A percentile compares a stretch with the other conserved stretches of the same genome.
Evolutionary conservation across 1,140 invertebrate species (phyloP).

Genomic region (Nautilus pompilius): DNA sequence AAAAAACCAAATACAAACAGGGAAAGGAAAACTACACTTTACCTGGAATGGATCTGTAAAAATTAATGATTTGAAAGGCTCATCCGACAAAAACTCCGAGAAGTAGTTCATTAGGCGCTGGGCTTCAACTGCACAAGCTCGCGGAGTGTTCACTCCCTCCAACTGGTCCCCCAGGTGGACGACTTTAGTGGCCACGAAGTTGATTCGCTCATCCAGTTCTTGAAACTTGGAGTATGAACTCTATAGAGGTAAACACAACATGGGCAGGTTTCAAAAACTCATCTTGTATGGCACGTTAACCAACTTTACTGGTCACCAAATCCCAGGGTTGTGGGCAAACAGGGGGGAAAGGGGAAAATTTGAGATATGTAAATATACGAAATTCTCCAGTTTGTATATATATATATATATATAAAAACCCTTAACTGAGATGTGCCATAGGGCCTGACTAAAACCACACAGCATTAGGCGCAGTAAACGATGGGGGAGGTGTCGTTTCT

Average conservation of each 20-base stretch:
- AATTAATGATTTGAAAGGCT: conserved; percentile 78
- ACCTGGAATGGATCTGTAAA: conserved; percentile 84
- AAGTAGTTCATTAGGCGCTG: conserved; percentile 91
- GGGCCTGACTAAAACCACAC: no score
- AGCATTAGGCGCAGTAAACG: no score
- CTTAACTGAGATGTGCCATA: no score
- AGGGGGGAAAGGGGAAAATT: no score
- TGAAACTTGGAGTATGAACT: conserved; percentile 83
- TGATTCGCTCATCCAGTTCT: conserved; percentile 92
- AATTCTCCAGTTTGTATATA: not conserved
- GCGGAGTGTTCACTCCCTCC: conserved; percentile 92
- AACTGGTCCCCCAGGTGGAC: conserved; percentile 96
- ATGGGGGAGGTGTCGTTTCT: no score
- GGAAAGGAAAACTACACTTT: conserved; percentile 14
- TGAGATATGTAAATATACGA: not conserved
- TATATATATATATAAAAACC: not conserved
- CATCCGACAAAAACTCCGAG: conserved; percentile 85
- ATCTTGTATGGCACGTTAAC: no score
- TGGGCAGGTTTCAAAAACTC: no score
- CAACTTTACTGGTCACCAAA: no score
- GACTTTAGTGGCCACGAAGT: conserved; percentile 94
- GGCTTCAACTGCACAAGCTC: conserved; percentile 90
- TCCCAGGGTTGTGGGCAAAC: not conserved
- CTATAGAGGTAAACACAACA: conserved; percentile 57
- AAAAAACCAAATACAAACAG: not conserved